A percentile compares a stretch with the other conserved stretches of the same genome.
These are phyloP conservation scores for Sinocyclocheilus rhinocerous DNA, from an alignment of 2,113 vertebrate genomes.

Conservation along the genomic window DNA sequence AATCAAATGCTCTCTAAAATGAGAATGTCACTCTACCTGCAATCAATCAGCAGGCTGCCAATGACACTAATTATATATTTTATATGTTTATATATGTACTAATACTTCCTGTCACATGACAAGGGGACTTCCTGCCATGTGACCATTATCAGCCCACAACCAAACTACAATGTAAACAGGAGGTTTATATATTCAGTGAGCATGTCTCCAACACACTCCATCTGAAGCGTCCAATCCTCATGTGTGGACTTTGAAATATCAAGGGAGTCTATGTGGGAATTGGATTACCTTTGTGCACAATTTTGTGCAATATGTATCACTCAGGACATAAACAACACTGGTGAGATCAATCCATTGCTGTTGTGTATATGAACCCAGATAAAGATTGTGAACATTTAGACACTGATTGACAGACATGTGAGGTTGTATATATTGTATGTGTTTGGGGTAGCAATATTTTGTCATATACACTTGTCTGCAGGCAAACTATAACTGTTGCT, in stretches of 20 bases:
- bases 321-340: too few species aligned
- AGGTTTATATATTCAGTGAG: not conserved
- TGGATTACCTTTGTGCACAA: too few species aligned
- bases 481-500: not conserved
- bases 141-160: not conserved
- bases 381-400: not conserved
- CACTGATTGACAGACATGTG: not conserved
- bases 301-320: too few species aligned
- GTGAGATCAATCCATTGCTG: too few species aligned
- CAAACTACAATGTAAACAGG: not conserved
- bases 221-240: not conserved
- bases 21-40: not conserved
- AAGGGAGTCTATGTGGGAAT: not conserved
- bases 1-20: not conserved
- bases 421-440: not conserved
- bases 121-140: not conserved
- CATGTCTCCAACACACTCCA: not conserved
- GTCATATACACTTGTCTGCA: too few species aligned
- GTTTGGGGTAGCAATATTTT: not conserved
- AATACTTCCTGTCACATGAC: not conserved
- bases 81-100: not conserved
- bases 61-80: not conserved
- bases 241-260: not conserved
- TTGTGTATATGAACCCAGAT: not conserved
- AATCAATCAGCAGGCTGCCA: not conserved